Evolutionary conservation across 2,888 invertebrate species (phyloP).

Genomic region (Dryococelus australis): DNA sequence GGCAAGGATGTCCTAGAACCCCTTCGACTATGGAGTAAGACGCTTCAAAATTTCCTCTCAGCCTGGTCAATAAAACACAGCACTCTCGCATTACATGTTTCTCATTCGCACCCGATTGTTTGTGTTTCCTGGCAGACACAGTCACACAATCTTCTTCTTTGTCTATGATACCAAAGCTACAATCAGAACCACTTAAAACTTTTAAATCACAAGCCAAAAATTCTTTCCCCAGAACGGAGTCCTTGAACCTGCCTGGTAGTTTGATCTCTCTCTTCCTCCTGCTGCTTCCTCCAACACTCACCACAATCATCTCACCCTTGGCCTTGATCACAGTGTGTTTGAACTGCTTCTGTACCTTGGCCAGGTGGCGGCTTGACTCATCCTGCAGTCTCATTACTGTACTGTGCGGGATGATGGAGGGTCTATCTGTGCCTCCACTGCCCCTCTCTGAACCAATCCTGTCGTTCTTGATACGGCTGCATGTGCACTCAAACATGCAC

Average conservation of each 20-base stretch:
- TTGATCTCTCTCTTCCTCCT: slow-evolving; percentile 66
- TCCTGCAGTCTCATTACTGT: slow-evolving; percentile 61
- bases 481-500: slow-evolving; percentile 68
- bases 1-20: neutral
- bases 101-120: neutral
- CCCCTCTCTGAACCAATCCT: neutral
- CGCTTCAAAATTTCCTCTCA: neutral
- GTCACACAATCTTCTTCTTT: neutral
- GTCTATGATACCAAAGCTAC: neutral
- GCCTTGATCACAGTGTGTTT: slow-evolving; percentile 74
- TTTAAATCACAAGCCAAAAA: slow-evolving; percentile 38
- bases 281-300: slow-evolving; percentile 66
- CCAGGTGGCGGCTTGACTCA: slow-evolving; percentile 64
- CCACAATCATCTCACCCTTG: slow-evolving; percentile 69
- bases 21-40: neutral
- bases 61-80: neutral
- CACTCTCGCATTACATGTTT: neutral
- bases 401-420: slow-evolving; percentile 41
- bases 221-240: slow-evolving; percentile 56
- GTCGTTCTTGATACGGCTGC: slow-evolving; percentile 49
- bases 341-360: slow-evolving; percentile 75
- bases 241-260: slow-evolving; percentile 68
- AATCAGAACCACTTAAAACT: slow-evolving; percentile 17
- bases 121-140: neutral
- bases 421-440: slow-evolving; percentile 51